Conservation (phyloP, 2,797 vertebrate species). For the Ibycter americanus region DNA sequence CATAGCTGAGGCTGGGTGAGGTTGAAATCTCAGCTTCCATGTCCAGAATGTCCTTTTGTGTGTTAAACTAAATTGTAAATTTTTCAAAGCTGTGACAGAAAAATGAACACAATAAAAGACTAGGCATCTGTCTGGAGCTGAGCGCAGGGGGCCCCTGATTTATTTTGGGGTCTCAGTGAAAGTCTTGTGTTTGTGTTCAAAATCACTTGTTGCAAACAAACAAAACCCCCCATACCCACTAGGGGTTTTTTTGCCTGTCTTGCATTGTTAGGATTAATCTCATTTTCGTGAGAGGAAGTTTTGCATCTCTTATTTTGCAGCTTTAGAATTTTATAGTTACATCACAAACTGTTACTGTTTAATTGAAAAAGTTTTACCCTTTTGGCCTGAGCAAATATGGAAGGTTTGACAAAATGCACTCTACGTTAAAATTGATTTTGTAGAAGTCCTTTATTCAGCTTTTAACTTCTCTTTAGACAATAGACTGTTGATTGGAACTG, state of each 20-base stretch:
- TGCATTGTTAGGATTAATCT: not conserved
- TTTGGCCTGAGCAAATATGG: not conserved
- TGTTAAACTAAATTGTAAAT: not conserved
- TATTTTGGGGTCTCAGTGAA: not conserved
- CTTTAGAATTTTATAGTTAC: not conserved
- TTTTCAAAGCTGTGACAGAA: not conserved
- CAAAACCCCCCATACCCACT: not conserved
- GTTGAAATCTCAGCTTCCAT: not conserved
- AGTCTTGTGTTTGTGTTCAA: not conserved
- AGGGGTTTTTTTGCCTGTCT: not conserved
- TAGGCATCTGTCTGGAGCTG: not conserved
- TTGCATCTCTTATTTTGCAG: not conserved
- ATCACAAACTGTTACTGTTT: not conserved
- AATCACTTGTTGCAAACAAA: constrained; percentile 12
- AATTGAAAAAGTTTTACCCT: not conserved
- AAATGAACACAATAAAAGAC: not conserved
- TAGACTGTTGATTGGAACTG: not conserved
- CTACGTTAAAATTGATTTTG: not conserved
- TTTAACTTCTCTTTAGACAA: not conserved
- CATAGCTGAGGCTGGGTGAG: not conserved
- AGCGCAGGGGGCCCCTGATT: not conserved
- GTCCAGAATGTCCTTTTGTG: not conserved
- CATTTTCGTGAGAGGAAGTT: not conserved
- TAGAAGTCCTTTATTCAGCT: not conserved
- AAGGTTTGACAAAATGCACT: not conserved